Conservation (phyloP, 1,140 invertebrate species). For the Lepidurus arcticus region DNA sequence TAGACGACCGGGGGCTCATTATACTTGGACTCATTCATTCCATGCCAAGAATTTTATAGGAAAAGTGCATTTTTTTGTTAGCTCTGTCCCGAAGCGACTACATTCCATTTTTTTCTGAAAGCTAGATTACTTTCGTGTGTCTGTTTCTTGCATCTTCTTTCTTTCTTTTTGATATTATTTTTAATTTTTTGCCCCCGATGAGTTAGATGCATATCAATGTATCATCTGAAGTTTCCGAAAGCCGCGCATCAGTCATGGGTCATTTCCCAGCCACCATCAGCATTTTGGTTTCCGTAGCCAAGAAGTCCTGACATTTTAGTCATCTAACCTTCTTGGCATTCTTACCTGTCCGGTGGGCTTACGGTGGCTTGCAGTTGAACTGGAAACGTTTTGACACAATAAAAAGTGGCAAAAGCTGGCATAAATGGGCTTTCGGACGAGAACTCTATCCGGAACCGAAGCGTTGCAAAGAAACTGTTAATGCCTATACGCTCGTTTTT, state of each 20-base stretch:
- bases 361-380: not conserved
- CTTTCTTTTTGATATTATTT: too few species aligned
- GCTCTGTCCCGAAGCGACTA: too few species aligned
- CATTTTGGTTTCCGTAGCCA: not conserved
- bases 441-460: not conserved
- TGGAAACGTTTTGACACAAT: not conserved
- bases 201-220: not conserved
- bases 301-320: not conserved
- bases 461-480: not conserved
- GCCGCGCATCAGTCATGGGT: conserved; percentile 2
- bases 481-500: not conserved
- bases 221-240: not conserved
- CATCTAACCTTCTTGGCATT: not conserved
- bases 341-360: not conserved
- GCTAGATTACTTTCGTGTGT: too few species aligned
- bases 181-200: not conserved
- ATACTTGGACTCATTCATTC: not conserved
- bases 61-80: not conserved
- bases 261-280: not conserved
- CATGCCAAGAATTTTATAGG: not conserved
- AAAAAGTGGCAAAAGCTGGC: not conserved
- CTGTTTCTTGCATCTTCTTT: too few species aligned
- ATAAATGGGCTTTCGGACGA: not conserved
- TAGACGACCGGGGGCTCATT: not conserved
- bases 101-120: too few species aligned